phyloP scores from a whole-genome alignment of 2,888 invertebrate species.

The Lasioglossum oenotherae region DNA sequence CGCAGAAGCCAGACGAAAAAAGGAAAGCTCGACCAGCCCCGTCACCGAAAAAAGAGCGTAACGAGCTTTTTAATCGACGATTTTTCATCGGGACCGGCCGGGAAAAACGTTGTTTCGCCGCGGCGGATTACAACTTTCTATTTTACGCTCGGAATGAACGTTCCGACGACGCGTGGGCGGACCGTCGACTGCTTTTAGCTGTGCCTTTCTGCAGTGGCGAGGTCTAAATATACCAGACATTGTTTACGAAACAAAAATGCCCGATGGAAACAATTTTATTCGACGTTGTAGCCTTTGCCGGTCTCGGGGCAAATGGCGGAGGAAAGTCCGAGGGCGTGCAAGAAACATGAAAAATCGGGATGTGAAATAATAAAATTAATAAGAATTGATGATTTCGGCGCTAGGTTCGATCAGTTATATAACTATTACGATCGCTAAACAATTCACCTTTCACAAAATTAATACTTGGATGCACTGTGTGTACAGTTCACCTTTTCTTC shows the following conservation, averaged over 20 bases:
- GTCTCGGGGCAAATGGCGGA: not conserved
- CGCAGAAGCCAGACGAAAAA: not conserved
- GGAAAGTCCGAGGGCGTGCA: not conserved
- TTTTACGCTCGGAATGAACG: not conserved
- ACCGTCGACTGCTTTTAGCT: not conserved
- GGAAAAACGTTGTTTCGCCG: not conserved
- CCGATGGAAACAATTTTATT: not conserved
- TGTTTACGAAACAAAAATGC: not conserved
- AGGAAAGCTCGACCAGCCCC: not conserved
- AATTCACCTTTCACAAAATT: no score
- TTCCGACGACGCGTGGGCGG: not conserved
- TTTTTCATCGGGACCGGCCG: not conserved
- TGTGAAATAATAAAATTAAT: not conserved
- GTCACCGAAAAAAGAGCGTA: not conserved
- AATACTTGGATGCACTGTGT: no score
- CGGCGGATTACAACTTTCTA: not conserved
- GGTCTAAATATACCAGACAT: not conserved
- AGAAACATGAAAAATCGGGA: not conserved
- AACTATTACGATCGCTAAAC: no score
- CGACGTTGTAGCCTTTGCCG: not conserved
- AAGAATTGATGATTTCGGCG: no score
- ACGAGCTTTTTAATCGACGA: conserved; percentile 10
- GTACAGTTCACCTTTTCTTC: not conserved
- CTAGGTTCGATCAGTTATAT: no score
- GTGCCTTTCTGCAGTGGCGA: not conserved